phyloP scores from a whole-genome alignment of 1,140 invertebrate species.

The Drosophila sucinea region DNA sequence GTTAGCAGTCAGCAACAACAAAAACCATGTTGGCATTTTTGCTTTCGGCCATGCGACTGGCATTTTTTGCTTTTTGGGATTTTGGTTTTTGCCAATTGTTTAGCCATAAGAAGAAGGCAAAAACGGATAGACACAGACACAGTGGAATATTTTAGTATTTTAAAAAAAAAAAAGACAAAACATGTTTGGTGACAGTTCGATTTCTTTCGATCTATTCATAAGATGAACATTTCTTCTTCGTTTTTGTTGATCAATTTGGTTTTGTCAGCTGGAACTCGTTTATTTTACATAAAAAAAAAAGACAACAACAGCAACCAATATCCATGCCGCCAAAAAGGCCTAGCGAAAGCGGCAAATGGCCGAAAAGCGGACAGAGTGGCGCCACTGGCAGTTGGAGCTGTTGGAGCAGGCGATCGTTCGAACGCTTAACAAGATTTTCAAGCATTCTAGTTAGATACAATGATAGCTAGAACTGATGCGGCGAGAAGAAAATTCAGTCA shows the following conservation, averaged over 20 bases:
- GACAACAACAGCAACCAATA: constrained; percentile 6
- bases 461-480: constrained; percentile 34
- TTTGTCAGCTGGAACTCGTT: constrained; percentile 70
- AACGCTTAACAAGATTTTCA: constrained; percentile 42
- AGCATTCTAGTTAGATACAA: constrained; percentile 31
- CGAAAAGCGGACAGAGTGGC: constrained; percentile 50
- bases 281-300: constrained; percentile 71
- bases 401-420: constrained; percentile 27
- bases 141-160: constrained; percentile 65
- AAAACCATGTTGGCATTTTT: constrained; percentile 38
- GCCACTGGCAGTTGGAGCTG: constrained; percentile 42
- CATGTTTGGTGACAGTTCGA: constrained; percentile 65
- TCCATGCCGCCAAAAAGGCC: constrained; percentile 55
- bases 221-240: constrained; percentile 22
- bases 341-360: constrained; percentile 65
- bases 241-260: constrained; percentile 24
- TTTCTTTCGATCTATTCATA: constrained; percentile 60
- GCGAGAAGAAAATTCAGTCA: constrained; percentile 41
- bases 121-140: constrained; percentile 33
- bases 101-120: constrained; percentile 59
- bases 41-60: constrained; percentile 64
- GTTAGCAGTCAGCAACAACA: constrained; percentile 39
- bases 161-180: constrained; percentile 39
- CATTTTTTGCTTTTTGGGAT: constrained; percentile 45
- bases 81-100: constrained; percentile 66